These are phyloP conservation scores for Schizaphis graminum DNA, from an alignment of 2,888 invertebrate genomes.

Conservation along the genomic window DNA sequence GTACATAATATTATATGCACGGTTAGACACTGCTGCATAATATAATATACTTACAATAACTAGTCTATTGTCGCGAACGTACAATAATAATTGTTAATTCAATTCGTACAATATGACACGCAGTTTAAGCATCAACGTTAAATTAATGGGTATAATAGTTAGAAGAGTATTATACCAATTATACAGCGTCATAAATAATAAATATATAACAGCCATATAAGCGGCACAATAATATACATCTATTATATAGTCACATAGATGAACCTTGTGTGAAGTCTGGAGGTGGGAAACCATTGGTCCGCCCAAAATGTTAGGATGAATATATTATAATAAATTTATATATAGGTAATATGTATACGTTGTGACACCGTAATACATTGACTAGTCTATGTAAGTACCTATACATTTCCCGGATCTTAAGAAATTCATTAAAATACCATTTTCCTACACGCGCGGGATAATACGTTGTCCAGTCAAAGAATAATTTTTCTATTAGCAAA, in stretches of 20 bases:
- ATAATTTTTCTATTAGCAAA: neutral
- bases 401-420: neutral
- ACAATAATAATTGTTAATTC: slow-evolving; percentile 49
- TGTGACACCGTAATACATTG: neutral
- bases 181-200: neutral
- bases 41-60: slow-evolving; percentile 26
- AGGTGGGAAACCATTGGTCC: neutral
- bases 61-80: slow-evolving; percentile 34
- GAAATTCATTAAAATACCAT: neutral
- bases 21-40: slow-evolving; percentile 25
- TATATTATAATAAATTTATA: neutral
- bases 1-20: slow-evolving; percentile 27
- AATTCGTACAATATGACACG: slow-evolving; percentile 33
- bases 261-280: neutral
- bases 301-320: neutral
- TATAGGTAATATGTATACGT: neutral
- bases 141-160: slow-evolving; percentile 53
- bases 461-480: neutral
- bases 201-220: neutral
- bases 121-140: slow-evolving; percentile 30
- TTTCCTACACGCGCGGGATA: neutral
- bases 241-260: neutral
- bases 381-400: neutral
- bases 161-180: slow-evolving; percentile 20
- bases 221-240: neutral